Conservation (phyloP, 2,113 vertebrate genomes). For the Chauna torquata region DNA sequence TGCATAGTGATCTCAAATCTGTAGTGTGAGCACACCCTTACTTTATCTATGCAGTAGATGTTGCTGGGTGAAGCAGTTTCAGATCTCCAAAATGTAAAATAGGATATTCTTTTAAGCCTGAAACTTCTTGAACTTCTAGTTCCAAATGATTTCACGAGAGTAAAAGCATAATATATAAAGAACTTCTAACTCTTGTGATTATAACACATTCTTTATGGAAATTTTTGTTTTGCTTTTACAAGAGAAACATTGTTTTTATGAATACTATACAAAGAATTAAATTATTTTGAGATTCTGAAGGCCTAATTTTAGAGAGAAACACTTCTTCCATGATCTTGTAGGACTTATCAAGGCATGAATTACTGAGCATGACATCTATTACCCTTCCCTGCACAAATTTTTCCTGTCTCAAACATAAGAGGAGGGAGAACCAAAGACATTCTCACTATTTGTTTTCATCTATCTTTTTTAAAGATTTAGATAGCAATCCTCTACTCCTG, state of each 20-base stretch:
- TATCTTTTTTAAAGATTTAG: neutral
- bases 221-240: neutral
- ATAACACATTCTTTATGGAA: neutral
- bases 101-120: neutral
- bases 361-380: neutral
- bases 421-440: neutral
- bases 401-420: neutral
- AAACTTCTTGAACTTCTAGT: neutral
- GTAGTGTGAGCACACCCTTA: accelerated
- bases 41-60: neutral
- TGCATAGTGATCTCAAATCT: neutral
- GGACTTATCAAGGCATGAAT: neutral
- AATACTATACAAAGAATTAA: neutral
- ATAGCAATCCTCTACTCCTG: accelerated
- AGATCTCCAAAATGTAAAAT: neutral
- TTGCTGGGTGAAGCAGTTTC: neutral
- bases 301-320: neutral
- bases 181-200: neutral
- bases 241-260: neutral
- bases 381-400: neutral
- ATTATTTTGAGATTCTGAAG: neutral
- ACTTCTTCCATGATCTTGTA: neutral
- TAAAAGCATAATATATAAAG: neutral
- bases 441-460: neutral
- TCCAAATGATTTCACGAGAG: neutral